Conservation (phyloP, 1,140 invertebrate genomes). For the Cotesia glomerata region DNA sequence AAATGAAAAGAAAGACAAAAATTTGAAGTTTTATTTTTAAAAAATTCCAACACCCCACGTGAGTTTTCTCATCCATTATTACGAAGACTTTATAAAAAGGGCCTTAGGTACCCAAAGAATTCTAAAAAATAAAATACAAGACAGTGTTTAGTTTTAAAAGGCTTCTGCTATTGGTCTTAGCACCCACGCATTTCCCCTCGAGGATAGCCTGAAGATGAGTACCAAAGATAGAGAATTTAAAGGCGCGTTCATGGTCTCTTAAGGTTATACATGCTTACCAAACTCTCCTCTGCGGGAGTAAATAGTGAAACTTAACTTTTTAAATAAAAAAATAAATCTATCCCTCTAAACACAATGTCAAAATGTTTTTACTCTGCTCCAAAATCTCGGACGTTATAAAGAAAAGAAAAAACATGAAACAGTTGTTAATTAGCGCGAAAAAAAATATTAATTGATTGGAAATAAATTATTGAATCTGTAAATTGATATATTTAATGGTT, state of each 20-base stretch:
- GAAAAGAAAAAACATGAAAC: background rate
- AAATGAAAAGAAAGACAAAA: too few species aligned
- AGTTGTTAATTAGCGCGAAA: background rate
- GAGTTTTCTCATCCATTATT: too few species aligned
- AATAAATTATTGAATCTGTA: background rate
- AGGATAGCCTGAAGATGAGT: conserved; percentile 26
- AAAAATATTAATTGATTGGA: background rate
- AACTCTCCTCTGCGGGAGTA: conserved; percentile 25
- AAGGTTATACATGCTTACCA: background rate
- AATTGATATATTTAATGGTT: background rate
- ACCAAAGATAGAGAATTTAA: conserved; percentile 32
- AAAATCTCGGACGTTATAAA: background rate
- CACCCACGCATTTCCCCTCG: conserved; percentile 10
- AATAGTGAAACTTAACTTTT: background rate
- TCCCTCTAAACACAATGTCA: background rate
- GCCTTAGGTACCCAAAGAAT: background rate
- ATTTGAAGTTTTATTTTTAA: too few species aligned
- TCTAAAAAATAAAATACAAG: background rate
- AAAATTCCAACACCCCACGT: too few species aligned
- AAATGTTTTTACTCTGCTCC: background rate
- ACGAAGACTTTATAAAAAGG: background rate
- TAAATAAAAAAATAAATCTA: background rate
- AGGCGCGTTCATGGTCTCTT: conserved; percentile 19
- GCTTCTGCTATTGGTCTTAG: conserved; percentile 5
- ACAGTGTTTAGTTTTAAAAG: conserved; percentile 16